Conservation (phyloP, 2,888 invertebrate genomes). For the Catotricha subobsoleta region DNA sequence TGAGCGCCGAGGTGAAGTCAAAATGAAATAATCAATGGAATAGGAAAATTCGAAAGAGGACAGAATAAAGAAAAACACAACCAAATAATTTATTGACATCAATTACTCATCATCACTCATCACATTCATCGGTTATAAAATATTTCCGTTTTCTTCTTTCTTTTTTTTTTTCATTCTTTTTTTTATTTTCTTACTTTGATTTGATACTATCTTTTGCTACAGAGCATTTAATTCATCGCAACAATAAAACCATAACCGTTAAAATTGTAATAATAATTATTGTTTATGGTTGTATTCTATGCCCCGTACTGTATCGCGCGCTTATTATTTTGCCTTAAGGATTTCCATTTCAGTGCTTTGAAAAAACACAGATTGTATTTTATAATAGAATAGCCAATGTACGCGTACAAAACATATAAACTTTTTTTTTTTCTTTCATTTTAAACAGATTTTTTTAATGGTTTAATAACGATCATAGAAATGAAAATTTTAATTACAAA, state of each 20-base stretch:
- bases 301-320: not conserved
- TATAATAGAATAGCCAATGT: too few relatives aligned
- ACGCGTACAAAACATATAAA: too few relatives aligned
- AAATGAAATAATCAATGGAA: not conserved
- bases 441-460: conserved; percentile 7
- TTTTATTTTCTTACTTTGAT: not conserved
- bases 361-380: conserved; percentile 1
- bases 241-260: conserved; percentile 6
- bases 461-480: conserved; percentile 7
- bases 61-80: not conserved
- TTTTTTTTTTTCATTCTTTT: not conserved
- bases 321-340: conserved; percentile 1
- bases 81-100: conserved; percentile 4
- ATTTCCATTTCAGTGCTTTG: conserved; percentile 1
- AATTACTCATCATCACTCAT: not conserved
- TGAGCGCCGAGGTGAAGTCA: too few relatives aligned
- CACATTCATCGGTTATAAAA: not conserved
- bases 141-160: not conserved
- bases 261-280: conserved; percentile 6
- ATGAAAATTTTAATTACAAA: conserved; percentile 7
- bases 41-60: not conserved
- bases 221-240: conserved; percentile 4
- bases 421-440: too few relatives aligned
- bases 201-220: not conserved
- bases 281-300: conserved; percentile 4